Evolutionary conservation across 2,888 invertebrate genomes (phyloP), one percentile per base, ranked within the genome.

Genomic region (Caenorhabditis sp.): DNA sequence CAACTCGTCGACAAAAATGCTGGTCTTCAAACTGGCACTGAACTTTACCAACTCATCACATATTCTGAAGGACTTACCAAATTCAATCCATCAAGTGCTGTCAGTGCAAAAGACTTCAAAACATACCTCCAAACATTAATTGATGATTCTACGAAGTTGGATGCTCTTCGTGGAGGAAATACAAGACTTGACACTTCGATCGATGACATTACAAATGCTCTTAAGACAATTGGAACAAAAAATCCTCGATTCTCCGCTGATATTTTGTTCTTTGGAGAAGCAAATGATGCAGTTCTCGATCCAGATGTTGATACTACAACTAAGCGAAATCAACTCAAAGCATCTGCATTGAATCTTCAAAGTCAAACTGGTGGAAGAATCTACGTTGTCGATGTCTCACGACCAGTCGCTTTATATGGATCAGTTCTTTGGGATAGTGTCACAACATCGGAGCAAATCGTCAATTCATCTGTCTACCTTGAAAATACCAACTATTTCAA

Each of bases 231-330:
- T 52, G 20, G 10, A 14, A 23, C 20, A 14, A 67, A 62, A 43
- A 73, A 68, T 50, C 8, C 50, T 14, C 64, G 64, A 7, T 68
- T 68, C 67, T 59, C 64, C 17, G 52, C 31, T 14, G 59, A 68
- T 54, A 59, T 73, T 38, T 20, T 73, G 21, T 73, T 73, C 68
- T 67, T 68, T 49, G 72, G 72, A 50, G 64, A 73, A 58, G 72
- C 72, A 20, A 73, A 63, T 54, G 59, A 64, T 21, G 68, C 60
- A 10, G 72, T 73, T 21, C 53, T 73, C 26, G 38, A 65, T 38
- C 67, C 72, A 36, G 26, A 61, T 49, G 25, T 25, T 0, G 20
- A 26, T 8, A 57, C 27, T 12, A 53, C 12, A 2, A 8, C 50
- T 12, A 68, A 59, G 14, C 57, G 25, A 8, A 59, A 49, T 10